phyloP scores from a whole-genome alignment of 2,797 vertebrate genomes.

The Centroberyx gerrardi region DNA sequence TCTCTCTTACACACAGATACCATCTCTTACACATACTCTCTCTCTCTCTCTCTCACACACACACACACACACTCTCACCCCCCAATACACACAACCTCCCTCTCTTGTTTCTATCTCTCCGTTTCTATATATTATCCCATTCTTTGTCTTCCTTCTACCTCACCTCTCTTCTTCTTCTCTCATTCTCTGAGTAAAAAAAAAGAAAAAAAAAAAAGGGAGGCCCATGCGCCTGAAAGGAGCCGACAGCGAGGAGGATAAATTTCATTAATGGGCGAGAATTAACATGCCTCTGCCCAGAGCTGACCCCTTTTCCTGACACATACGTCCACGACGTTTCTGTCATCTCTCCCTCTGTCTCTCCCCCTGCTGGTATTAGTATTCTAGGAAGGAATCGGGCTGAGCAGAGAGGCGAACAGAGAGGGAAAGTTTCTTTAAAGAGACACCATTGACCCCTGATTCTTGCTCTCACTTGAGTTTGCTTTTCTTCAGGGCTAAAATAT shows the following conservation, averaged over 20 bases:
- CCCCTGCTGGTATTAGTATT: slow-evolving; percentile 89
- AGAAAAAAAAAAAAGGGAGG: background rate
- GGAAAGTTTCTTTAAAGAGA: slow-evolving; percentile 95
- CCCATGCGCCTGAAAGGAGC: slow-evolving; percentile 78
- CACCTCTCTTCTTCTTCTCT: background rate
- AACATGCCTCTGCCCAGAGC: slow-evolving; percentile 91
- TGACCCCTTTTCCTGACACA: slow-evolving; percentile 94
- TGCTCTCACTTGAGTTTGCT: slow-evolving; percentile 92
- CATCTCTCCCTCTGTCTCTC: slow-evolving; percentile 82
- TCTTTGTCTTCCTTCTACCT: background rate
- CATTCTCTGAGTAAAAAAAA: slow-evolving; percentile 14
- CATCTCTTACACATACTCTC: background rate
- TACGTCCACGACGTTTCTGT: slow-evolving; percentile 91
- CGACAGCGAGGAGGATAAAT: slow-evolving; percentile 90
- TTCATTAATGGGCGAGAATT: slow-evolving; percentile 95
- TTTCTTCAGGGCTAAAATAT: slow-evolving; percentile 96
- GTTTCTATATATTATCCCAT: background rate
- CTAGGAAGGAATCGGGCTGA: slow-evolving; percentile 86
- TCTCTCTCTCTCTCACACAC: background rate
- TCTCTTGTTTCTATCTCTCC: background rate
- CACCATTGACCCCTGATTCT: slow-evolving; percentile 92
- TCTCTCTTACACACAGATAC: background rate
- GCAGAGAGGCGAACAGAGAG: slow-evolving; percentile 76
- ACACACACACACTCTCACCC: background rate
- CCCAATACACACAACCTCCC: too few relatives aligned